phyloP scores from a whole-genome alignment of 2,888 invertebrate genomes.

The Coleophora flavipennella region DNA sequence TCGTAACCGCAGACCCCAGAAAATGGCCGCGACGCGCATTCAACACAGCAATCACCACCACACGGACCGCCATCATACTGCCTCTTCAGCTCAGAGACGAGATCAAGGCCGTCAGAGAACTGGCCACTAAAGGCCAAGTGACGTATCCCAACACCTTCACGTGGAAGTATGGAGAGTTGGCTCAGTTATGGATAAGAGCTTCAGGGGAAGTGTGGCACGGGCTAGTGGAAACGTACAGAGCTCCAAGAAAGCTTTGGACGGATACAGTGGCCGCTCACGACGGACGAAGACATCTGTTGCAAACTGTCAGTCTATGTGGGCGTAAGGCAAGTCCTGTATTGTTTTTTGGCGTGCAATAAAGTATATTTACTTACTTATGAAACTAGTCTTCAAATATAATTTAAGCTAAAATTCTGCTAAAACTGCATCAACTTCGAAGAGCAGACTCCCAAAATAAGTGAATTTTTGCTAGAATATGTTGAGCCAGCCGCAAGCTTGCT shows the following conservation, averaged over 20 bases:
- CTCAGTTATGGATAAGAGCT: constrained; percentile 47
- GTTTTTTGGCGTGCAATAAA: no score
- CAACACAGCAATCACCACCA: constrained; percentile 24
- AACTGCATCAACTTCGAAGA: no score
- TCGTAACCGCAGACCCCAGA: constrained; percentile 54
- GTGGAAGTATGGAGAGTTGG: constrained; percentile 58
- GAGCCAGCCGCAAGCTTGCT: no score
- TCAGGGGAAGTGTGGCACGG: constrained; percentile 42
- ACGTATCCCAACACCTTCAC: constrained; percentile 43
- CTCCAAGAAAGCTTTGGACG: constrained; percentile 54
- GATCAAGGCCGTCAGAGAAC: constrained; percentile 40
- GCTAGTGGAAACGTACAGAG: constrained; percentile 42
- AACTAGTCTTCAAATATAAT: no score
- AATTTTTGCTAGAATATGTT: no score
- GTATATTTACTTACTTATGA: no score
- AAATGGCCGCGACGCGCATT: constrained; percentile 53
- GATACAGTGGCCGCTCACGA: constrained; percentile 74
- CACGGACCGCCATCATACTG: constrained; percentile 32
- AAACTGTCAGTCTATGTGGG: constrained; percentile 78
- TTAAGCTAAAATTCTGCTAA: no score
- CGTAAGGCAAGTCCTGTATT: no score
- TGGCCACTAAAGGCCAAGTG: constrained; percentile 42
- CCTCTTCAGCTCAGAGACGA: constrained; percentile 46
- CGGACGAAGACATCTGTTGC: constrained; percentile 68
- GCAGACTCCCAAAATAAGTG: no score